A percentile compares a stretch with the other conserved stretches of the same genome.
Conservation (phyloP, 2,797 vertebrate species). For the Lutjanus campechanus region DNA sequence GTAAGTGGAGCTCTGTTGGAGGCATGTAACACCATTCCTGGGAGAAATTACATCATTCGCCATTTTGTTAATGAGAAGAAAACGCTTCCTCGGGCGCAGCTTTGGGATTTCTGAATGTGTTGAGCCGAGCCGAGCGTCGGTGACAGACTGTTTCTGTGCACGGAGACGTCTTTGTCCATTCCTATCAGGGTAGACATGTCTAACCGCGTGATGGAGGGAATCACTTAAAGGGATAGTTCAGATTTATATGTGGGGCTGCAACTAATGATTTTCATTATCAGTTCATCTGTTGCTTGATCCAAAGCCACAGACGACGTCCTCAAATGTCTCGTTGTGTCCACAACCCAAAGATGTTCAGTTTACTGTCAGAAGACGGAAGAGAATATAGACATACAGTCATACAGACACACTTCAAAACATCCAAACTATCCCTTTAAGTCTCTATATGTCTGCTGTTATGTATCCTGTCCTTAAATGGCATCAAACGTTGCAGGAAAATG, state of each 20-base stretch:
- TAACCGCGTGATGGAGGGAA: slow-evolving; percentile 20
- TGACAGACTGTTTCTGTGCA: slow-evolving; percentile 10
- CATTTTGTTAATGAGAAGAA: slow-evolving; percentile 69
- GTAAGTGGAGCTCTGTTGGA: slow-evolving; percentile 43
- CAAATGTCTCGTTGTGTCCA: no score
- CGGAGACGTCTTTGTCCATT: slow-evolving; percentile 27
- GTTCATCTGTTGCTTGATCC: no score
- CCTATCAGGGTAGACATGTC: slow-evolving; percentile 16
- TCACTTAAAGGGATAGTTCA: slow-evolving; percentile 2
- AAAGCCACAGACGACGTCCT: no score
- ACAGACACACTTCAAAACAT: no score
- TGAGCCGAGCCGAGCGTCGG: slow-evolving; percentile 18
- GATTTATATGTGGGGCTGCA: no score
- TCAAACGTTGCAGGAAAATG: slow-evolving; percentile 10
- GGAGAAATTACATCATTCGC: slow-evolving; percentile 66
- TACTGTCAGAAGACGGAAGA: no score
- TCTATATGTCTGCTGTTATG: slow-evolving; percentile 13
- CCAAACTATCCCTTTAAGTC: not conserved
- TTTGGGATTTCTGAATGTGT: slow-evolving; percentile 45
- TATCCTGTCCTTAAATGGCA: slow-evolving; percentile 3
- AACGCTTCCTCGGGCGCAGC: slow-evolving; percentile 48
- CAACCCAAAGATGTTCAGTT: no score
- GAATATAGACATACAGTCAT: no score
- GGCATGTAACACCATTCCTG: slow-evolving; percentile 55
- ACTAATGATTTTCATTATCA: no score